Evolutionary conservation across 2,113 vertebrate species (phyloP).

Genomic region (Asarcornis scutulata): DNA sequence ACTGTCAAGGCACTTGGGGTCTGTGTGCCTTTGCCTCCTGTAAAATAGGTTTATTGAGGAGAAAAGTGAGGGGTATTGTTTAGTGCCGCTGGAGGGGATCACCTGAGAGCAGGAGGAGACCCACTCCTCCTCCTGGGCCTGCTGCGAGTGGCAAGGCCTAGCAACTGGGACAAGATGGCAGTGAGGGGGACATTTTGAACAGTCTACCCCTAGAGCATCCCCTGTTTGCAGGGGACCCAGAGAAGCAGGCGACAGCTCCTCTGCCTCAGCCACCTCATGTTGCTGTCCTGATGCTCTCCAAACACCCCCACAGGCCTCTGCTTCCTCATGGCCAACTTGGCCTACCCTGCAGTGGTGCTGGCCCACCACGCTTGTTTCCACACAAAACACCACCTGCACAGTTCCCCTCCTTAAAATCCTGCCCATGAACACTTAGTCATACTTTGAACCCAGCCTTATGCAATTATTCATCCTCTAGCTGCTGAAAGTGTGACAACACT

Average conservation of each 20-base stretch:
- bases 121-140: not conserved
- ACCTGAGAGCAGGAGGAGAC: not conserved
- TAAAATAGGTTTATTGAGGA: not conserved
- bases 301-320: not conserved
- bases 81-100: not conserved
- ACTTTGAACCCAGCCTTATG: not conserved
- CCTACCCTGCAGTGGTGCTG: not conserved
- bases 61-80: not conserved
- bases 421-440: not conserved
- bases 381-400: not conserved
- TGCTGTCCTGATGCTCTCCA: not conserved
- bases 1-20: not conserved
- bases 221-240: accelerated
- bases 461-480: conserved; percentile 6
- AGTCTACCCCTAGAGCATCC: not conserved
- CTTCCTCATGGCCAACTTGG: accelerated
- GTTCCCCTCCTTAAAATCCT: not conserved
- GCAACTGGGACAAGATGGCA: not conserved
- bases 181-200: accelerated
- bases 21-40: not conserved
- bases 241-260: not conserved
- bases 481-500: accelerated
- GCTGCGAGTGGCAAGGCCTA: not conserved
- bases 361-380: not conserved
- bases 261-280: not conserved